Evolutionary conservation across 1,140 invertebrate species (phyloP).

Genomic region (Harpegnathos saltator): DNA sequence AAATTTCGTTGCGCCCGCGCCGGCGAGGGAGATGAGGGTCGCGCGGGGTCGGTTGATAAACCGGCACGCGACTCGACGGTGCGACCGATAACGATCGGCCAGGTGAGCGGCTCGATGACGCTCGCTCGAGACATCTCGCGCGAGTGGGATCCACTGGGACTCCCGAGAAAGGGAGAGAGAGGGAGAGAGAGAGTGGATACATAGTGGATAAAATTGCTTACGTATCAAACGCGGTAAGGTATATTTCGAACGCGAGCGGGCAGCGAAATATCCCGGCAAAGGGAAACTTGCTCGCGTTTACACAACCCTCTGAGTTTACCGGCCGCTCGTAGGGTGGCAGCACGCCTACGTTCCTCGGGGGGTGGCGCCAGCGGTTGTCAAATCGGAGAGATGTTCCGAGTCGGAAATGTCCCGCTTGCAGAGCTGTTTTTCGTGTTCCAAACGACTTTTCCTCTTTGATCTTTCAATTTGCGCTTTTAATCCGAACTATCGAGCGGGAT

Average conservation of each 20-base stretch:
- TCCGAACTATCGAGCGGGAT: too few species aligned
- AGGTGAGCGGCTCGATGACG: constrained; percentile 26
- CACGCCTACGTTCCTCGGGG: constrained; percentile 73
- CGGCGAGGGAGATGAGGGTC: neutral
- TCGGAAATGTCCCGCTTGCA: neutral
- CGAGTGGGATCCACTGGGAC: neutral
- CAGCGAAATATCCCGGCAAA: constrained; percentile 64
- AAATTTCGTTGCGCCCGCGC: constrained; percentile 36
- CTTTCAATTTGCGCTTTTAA: neutral
- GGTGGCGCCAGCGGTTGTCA: constrained; percentile 48
- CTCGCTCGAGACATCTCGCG: neutral
- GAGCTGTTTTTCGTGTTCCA: neutral
- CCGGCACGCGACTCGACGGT: neutral
- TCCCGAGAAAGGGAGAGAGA: too few species aligned
- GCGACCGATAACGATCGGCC: constrained; percentile 32
- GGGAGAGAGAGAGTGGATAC: constrained; percentile 55
- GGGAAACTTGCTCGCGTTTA: constrained; percentile 57
- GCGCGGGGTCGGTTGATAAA: neutral
- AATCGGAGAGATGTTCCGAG: neutral
- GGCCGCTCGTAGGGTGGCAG: constrained; percentile 80
- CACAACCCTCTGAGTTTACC: constrained; percentile 73
- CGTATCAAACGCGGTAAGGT: constrained; percentile 62
- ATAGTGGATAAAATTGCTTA: constrained; percentile 55
- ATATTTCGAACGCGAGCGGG: constrained; percentile 17
- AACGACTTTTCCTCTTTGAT: neutral